These are phyloP conservation scores for Zapornia atra DNA, from an alignment of 2,113 vertebrate species.

Conservation along the genomic window DNA sequence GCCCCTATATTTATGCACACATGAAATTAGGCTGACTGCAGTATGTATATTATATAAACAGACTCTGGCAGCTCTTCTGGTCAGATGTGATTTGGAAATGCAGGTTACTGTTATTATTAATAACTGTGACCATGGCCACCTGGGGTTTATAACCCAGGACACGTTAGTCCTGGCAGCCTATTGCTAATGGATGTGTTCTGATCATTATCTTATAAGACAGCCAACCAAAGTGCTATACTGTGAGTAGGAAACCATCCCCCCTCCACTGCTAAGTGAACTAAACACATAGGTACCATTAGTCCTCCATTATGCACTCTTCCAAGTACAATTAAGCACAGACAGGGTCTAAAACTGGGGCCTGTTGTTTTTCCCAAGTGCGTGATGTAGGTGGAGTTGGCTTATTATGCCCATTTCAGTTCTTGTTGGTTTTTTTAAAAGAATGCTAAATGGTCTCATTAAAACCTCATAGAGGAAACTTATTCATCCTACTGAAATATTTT, in stretches of 20 bases:
- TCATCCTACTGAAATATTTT: constrained; percentile 44
- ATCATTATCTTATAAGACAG: constrained; percentile 19
- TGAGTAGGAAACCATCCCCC: background rate
- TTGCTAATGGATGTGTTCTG: constrained; percentile 21
- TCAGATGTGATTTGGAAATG: background rate
- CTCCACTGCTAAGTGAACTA: constrained; percentile 17
- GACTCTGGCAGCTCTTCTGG: background rate
- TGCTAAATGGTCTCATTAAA: constrained; percentile 58
- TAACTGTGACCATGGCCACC: background rate
- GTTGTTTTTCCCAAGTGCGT: constrained; percentile 48
- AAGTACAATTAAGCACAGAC: constrained; percentile 57
- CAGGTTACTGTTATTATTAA: constrained; percentile 26
- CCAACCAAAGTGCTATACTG: background rate
- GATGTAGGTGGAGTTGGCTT: constrained; percentile 30
- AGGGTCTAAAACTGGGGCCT: constrained; percentile 37
- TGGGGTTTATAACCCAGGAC: constrained; percentile 20
- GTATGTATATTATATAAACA: background rate
- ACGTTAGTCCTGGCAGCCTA: background rate
- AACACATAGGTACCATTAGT: constrained; percentile 39
- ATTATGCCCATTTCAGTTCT: constrained; percentile 12
- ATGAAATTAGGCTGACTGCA: background rate
- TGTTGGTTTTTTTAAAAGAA: background rate
- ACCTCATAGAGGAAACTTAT: constrained; percentile 40
- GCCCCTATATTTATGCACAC: background rate
- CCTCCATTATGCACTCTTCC: constrained; percentile 40